Conservation (phyloP, 2,888 invertebrate species). For the Hypomecis atomaria region DNA sequence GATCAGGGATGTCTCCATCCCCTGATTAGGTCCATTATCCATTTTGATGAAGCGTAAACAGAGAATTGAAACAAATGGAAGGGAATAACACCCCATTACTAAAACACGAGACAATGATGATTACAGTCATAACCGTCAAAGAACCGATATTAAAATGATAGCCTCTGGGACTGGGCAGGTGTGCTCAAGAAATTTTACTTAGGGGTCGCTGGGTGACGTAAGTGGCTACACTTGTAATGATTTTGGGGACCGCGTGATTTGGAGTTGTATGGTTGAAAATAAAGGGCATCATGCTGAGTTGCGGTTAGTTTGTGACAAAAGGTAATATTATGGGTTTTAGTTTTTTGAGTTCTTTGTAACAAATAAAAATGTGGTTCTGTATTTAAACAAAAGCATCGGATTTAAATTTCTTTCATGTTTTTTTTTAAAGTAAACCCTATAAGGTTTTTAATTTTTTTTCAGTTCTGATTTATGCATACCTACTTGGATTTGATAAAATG, state of each 20-base stretch:
- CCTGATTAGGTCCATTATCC: constrained; percentile 25
- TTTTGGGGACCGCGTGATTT: constrained; percentile 1
- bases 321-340: too few species aligned
- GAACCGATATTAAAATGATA: constrained; percentile 37
- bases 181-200: constrained; percentile 15
- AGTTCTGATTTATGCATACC: too few species aligned
- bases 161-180: constrained; percentile 18
- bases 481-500: too few species aligned
- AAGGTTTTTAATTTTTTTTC: too few species aligned
- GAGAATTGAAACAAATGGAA: constrained; percentile 33
- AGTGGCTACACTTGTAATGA: neutral
- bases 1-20: constrained; percentile 2
- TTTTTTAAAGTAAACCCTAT: too few species aligned
- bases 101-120: constrained; percentile 33
- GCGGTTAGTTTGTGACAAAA: too few species aligned
- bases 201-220: constrained; percentile 14
- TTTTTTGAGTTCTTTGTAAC: too few species aligned
- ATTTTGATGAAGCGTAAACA: constrained; percentile 35
- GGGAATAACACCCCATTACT: constrained; percentile 30
- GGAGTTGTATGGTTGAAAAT: neutral
- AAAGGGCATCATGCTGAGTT: neutral
- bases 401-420: too few species aligned
- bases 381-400: too few species aligned
- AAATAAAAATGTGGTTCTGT: too few species aligned
- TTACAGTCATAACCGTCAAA: constrained; percentile 33